Base-by-base conservation (phyloP, 2,888 invertebrate species). In the Epinotia ramella region DNA sequence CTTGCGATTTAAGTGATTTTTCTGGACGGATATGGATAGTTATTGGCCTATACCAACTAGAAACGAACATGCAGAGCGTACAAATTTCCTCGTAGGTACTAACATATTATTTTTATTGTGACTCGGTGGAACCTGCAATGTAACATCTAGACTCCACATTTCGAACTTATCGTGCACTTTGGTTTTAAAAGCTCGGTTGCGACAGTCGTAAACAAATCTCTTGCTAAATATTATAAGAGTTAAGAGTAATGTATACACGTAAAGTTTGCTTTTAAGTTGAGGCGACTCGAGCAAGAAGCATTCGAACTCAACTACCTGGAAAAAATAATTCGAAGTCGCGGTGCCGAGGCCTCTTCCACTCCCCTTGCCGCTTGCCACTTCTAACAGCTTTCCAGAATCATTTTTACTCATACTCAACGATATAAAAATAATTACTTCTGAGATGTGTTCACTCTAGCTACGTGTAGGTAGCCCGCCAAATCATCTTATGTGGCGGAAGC, bases 241-340 rank as follows among this genome's bases (percentile, higher is more conserved):
- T 92, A 91, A 89, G 91, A 92, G 91, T 90, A 90, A 92, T 89
- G 90, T 91, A 92, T 92, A 91, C 92, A 92, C 88, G 92, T 91
- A 91, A 91, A 91, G 90, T 93, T 92, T 91, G 92, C 92, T 91
- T 91, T 91, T 88, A 87, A 92, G 91, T 91, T 91, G 88, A 87
- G 83, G 89, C 87, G 91, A 89, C 92, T 91, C 88, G 85, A 91
- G 91, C 87, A 85, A 89, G 92, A 88, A 91, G 91, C 89, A 93
- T 94, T 94, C 91, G 89, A 87, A 91, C 86, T 93, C 93, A 94
- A 93, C 93, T 93, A 91, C 87, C 84, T 92, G 93, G 93, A 94
- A 94, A 92, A 91, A 93, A 89, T 92, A 91, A 93, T 93, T 88
- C 89, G 91, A 89, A 88, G 89, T 89, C 85, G 88, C 84, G 85